Conservation (phyloP, 35 echinoderm and acorn worm species). For the Heliocidaris erythrogramma region DNA sequence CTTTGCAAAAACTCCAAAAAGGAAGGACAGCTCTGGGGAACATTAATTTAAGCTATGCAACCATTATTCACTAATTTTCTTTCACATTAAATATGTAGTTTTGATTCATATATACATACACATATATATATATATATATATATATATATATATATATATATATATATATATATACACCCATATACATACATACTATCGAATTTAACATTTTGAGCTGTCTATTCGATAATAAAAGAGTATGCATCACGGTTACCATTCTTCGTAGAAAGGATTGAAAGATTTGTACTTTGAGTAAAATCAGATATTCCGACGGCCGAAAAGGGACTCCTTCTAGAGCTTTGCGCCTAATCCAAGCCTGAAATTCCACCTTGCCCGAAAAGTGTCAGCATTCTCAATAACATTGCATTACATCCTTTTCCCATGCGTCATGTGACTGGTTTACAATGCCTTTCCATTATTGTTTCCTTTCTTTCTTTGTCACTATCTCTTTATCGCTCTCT, state of each 20-base stretch:
- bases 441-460: not conserved
- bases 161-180: too few species aligned
- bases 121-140: too few species aligned
- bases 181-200: too few species aligned
- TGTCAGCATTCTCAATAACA: constrained; percentile 1
- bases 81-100: too few species aligned
- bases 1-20: too few species aligned
- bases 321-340: not conserved
- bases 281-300: not conserved
- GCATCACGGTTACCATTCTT: not conserved
- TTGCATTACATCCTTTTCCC: not conserved
- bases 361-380: not conserved
- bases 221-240: too few species aligned
- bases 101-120: too few species aligned
- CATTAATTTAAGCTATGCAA: too few species aligned
- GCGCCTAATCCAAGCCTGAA: not conserved
- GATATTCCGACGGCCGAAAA: not conserved
- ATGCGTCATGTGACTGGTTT: not conserved
- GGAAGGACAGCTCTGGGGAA: too few species aligned
- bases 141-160: too few species aligned
- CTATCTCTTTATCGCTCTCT: not conserved
- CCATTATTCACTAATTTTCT: too few species aligned
- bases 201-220: not conserved
- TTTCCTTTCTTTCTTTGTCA: not conserved
- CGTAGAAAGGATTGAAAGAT: not conserved